Evolutionary conservation across 1,140 invertebrate genomes (phyloP).

Genomic region (Phymastichus coffea): DNA sequence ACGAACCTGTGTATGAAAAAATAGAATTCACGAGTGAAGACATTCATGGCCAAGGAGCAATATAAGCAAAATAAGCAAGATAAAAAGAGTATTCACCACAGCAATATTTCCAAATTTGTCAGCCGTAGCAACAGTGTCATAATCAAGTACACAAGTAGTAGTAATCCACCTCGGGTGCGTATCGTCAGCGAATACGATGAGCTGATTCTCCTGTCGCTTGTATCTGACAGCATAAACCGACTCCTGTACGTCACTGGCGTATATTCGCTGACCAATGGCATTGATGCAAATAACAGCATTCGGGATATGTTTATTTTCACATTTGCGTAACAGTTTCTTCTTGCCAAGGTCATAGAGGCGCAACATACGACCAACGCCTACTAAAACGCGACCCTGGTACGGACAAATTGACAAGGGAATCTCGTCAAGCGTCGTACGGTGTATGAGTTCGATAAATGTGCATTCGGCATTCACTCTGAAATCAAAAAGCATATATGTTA

Average conservation of each 20-base stretch:
- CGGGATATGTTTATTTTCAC: conserved; percentile 98
- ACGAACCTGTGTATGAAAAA: conserved; percentile 61
- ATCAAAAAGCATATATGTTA: conserved; percentile 33
- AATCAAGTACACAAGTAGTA: conserved; percentile 89
- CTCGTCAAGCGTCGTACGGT: conserved; percentile 94
- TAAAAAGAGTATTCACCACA: conserved; percentile 61
- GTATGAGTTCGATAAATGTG: conserved; percentile 83
- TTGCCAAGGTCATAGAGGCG: conserved; percentile 96
- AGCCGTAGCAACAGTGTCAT: conserved; percentile 92
- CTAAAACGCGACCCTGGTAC: conserved; percentile 89
- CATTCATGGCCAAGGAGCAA: too few relatives aligned
- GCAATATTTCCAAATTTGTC: conserved; percentile 99
- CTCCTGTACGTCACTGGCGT: conserved; percentile 95
- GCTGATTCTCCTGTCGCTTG: conserved; percentile 92
- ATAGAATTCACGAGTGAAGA: too few relatives aligned
- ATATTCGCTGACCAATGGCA: conserved; percentile 89
- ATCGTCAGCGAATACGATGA: conserved; percentile 98
- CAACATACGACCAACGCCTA: conserved; percentile 89
- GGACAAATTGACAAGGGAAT: conserved; percentile 85
- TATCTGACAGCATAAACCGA: conserved; percentile 96
- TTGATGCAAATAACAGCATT: conserved; percentile 93
- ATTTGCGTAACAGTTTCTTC: conserved; percentile 95
- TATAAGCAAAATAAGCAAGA: conserved; percentile 1
- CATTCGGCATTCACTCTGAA: conserved; percentile 67
- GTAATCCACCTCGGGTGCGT: conserved; percentile 96